Percentiles rank a stretch among this genome's conserved stretches.
Evolutionary conservation across 2,113 vertebrate genomes (phyloP).

Genomic region (Gymnogyps californianus): DNA sequence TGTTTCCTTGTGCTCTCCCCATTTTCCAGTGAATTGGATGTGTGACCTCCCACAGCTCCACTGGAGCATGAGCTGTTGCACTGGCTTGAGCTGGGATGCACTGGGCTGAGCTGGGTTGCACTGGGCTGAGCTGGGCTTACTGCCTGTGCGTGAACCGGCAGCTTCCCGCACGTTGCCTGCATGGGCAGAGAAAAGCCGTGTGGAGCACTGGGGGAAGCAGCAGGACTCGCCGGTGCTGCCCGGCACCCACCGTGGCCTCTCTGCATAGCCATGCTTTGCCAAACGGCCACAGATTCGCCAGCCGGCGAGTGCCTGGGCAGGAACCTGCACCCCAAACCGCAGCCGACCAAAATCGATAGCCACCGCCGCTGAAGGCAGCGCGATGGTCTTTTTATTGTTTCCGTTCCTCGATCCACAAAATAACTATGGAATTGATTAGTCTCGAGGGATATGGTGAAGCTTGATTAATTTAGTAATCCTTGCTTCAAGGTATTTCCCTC

Average conservation of each 20-base stretch:
- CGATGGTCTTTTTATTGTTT: background rate
- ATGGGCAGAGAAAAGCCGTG: rapidly evolving
- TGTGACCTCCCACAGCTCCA: background rate
- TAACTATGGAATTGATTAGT: background rate
- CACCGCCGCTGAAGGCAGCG: background rate
- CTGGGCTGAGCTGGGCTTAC: background rate
- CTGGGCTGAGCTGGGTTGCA: background rate
- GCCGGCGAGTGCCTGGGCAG: rapidly evolving
- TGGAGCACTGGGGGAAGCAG: background rate
- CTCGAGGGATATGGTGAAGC: background rate
- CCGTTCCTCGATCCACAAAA: rapidly evolving
- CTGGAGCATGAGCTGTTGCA: background rate
- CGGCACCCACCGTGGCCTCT: rapidly evolving
- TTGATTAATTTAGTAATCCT: background rate
- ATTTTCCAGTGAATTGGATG: background rate
- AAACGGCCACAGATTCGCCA: rapidly evolving
- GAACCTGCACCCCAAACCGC: too few relatives aligned
- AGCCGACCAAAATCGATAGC: background rate
- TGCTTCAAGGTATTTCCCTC: too few relatives aligned
- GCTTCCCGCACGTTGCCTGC: background rate
- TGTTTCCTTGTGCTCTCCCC: background rate
- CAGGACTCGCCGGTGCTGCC: background rate
- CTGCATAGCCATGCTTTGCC: rapidly evolving
- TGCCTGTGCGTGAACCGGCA: background rate
- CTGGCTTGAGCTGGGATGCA: background rate